Conservation (phyloP, 2,888 invertebrate genomes). For the Eupithecia subumbrata region DNA sequence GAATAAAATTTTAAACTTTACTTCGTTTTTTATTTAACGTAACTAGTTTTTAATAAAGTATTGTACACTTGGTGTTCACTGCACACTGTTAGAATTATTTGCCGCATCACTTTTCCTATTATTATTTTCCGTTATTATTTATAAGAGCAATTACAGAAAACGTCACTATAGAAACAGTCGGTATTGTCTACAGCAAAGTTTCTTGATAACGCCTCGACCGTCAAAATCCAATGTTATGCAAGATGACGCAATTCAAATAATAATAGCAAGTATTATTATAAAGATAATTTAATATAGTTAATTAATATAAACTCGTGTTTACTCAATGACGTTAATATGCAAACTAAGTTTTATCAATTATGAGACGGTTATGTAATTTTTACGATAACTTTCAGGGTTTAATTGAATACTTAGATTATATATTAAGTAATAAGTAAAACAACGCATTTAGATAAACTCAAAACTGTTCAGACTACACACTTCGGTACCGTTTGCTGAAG, state of each 20-base stretch:
- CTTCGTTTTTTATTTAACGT: not conserved
- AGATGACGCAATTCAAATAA: slow-evolving; percentile 40
- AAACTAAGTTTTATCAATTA: slow-evolving; percentile 9
- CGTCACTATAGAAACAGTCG: not conserved
- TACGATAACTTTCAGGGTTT: slow-evolving; percentile 7
- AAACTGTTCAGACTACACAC: not conserved
- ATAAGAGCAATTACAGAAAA: not conserved
- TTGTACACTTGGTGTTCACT: not conserved
- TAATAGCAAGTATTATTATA: slow-evolving; percentile 8
- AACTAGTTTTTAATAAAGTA: not conserved
- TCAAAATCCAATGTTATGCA: slow-evolving; percentile 46
- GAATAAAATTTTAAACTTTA: not conserved
- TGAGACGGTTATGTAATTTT: slow-evolving; percentile 6
- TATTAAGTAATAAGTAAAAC: not conserved
- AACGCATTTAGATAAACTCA: not conserved
- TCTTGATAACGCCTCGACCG: slow-evolving; percentile 52
- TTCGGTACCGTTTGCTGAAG: too few species aligned
- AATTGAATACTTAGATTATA: not conserved
- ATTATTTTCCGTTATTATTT: not conserved
- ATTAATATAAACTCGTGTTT: not conserved
- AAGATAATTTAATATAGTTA: not conserved
- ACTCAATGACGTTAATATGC: not conserved
- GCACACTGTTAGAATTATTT: not conserved
- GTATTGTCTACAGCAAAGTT: slow-evolving; percentile 46
- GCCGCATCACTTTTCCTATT: not conserved